phyloP scores from a whole-genome alignment of 2,888 invertebrate species.

The Acleris literana region DNA sequence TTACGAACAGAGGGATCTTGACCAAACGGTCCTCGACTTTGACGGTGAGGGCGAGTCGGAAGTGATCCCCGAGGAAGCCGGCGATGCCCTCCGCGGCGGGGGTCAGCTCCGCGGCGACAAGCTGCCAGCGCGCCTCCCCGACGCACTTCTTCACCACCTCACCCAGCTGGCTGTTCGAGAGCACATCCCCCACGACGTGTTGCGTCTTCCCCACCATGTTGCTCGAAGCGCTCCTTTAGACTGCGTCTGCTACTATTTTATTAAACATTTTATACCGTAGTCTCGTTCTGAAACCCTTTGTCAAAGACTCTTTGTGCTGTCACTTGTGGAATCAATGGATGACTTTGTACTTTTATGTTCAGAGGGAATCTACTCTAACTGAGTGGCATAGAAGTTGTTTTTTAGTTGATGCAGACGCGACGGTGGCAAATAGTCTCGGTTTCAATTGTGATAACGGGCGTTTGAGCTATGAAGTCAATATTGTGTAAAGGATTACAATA shows the following conservation, averaged over 20 bases:
- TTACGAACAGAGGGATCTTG: constrained; percentile 61
- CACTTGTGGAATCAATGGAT: constrained; percentile 9
- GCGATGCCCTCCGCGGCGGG: constrained; percentile 59
- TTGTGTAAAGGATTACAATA: constrained; percentile 27
- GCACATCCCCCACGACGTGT: constrained; percentile 44
- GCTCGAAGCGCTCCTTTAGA: not conserved
- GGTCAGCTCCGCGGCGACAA: constrained; percentile 47
- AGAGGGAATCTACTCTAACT: constrained; percentile 1
- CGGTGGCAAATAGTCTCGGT: constrained; percentile 12
- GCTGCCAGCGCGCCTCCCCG: constrained; percentile 41
- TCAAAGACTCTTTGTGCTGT: constrained; percentile 18
- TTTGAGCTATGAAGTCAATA: constrained; percentile 11
- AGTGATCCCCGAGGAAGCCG: constrained; percentile 70
- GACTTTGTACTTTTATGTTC: not conserved
- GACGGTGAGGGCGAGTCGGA: constrained; percentile 52
- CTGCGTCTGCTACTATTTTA: constrained; percentile 6
- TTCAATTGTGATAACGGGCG: constrained; percentile 12
- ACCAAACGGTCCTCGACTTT: constrained; percentile 41
- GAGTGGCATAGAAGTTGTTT: constrained; percentile 11
- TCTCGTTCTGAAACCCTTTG: constrained; percentile 11
- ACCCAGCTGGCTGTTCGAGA: constrained; percentile 53
- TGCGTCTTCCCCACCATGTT: constrained; percentile 17
- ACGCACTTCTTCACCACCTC: constrained; percentile 47
- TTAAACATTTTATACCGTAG: constrained; percentile 15
- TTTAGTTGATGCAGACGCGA: not conserved